phyloP scores from a whole-genome alignment of 2,888 invertebrate species.

The Exocentrus adspersus region DNA sequence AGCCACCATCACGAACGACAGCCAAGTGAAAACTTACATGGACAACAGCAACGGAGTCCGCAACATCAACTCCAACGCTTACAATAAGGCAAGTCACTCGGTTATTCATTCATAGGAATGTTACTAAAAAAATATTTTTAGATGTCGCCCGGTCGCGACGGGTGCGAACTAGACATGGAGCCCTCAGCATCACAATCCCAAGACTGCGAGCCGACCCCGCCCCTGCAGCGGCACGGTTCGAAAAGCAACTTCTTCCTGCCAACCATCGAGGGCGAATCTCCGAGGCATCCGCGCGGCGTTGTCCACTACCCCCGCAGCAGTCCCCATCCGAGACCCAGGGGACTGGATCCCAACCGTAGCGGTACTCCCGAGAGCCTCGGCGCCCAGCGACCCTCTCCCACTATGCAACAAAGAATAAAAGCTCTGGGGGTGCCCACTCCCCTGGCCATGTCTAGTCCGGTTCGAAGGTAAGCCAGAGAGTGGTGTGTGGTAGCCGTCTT shows the following conservation, averaged over 20 bases:
- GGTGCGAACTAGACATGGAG: slow-evolving; percentile 85
- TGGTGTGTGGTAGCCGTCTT: slow-evolving; percentile 1
- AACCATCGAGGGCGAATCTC: slow-evolving; percentile 65
- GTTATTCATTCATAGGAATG: background rate
- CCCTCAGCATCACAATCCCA: slow-evolving; percentile 91
- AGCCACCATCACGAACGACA: slow-evolving; percentile 71
- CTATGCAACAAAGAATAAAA: slow-evolving; percentile 91
- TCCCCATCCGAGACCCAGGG: slow-evolving; percentile 80
- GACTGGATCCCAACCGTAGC: slow-evolving; percentile 69
- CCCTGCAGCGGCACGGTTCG: slow-evolving; percentile 85
- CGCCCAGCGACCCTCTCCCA: slow-evolving; percentile 75
- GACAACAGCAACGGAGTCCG: slow-evolving; percentile 88
- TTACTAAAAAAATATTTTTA: slow-evolving; percentile 54
- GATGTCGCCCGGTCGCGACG: slow-evolving; percentile 87
- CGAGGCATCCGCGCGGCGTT: slow-evolving; percentile 50
- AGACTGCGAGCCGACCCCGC: slow-evolving; percentile 93
- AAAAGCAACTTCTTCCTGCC: slow-evolving; percentile 89
- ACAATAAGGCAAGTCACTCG: slow-evolving; percentile 84
- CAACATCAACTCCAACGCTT: slow-evolving; percentile 84
- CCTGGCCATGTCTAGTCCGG: slow-evolving; percentile 86
- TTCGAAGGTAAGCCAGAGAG: slow-evolving; percentile 80
- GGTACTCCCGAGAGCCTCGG: slow-evolving; percentile 59
- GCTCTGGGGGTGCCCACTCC: slow-evolving; percentile 91
- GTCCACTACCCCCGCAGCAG: slow-evolving; percentile 78
- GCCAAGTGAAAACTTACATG: slow-evolving; percentile 96